Percentiles rank a stretch among this genome's conserved stretches.
These are phyloP conservation scores for Diadegma fenestrale DNA, from an alignment of 2,888 invertebrate genomes.

Conservation along the genomic window DNA sequence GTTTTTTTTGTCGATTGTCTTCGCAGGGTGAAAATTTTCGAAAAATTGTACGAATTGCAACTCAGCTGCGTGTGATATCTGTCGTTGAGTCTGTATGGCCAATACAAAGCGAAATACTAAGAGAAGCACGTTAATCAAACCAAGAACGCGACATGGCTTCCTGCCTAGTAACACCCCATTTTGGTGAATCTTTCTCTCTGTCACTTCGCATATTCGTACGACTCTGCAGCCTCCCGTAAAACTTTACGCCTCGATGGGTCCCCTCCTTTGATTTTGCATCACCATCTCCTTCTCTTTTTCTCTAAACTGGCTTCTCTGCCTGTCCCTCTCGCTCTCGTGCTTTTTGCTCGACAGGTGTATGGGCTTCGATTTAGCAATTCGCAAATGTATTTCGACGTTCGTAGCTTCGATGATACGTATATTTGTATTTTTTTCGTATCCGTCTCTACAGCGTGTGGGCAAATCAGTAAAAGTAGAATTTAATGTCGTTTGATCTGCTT, in stretches of 20 bases:
- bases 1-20: not conserved
- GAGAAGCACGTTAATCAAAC: constrained; percentile 78
- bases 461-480: constrained; percentile 44
- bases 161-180: constrained; percentile 83
- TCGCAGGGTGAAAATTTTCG: not conserved
- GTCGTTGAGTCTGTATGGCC: not conserved
- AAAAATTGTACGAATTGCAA: not conserved
- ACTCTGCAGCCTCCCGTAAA: constrained; percentile 71
- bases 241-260: constrained; percentile 73
- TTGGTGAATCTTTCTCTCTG: constrained; percentile 74
- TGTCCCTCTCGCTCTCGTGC: constrained; percentile 71
- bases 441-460: constrained; percentile 10
- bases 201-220: constrained; percentile 74
- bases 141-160: constrained; percentile 81
- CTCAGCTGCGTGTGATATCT: not conserved
- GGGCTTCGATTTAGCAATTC: constrained; percentile 68
- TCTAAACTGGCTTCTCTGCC: constrained; percentile 66
- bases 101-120: constrained; percentile 45
- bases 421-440: not conserved
- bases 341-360: constrained; percentile 82
- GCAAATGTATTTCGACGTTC: constrained; percentile 65
- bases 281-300: constrained; percentile 79
- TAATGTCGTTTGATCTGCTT: constrained; percentile 75
- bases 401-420: constrained; percentile 30
- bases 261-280: constrained; percentile 69